Evolutionary conservation across 2,113 vertebrate species (phyloP).

Genomic region (Salvelinus sp.): DNA sequence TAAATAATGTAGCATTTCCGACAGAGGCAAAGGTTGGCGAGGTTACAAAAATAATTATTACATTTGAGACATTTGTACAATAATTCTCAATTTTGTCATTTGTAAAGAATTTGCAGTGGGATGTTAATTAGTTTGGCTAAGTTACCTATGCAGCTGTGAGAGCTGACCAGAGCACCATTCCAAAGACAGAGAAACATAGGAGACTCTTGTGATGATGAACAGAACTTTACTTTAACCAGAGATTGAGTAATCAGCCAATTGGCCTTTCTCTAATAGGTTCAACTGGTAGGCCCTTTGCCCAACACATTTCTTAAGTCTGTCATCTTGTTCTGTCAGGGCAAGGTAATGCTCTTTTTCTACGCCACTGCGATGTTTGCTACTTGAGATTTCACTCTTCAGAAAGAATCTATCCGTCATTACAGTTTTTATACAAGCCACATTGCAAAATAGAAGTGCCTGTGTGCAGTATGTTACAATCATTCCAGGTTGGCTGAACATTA

Average conservation of each 20-base stretch:
- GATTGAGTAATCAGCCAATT: conserved; percentile 47
- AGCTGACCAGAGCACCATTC: conserved; percentile 30
- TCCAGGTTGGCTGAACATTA: background rate
- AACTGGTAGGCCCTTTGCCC: conserved; percentile 27
- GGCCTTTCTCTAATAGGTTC: conserved; percentile 33
- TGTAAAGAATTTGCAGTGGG: conserved; percentile 43
- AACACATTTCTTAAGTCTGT: conserved; percentile 39
- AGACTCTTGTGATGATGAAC: conserved; percentile 52
- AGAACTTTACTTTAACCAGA: conserved; percentile 54
- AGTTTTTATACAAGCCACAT: background rate
- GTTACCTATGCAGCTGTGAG: conserved; percentile 43
- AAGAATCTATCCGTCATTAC: background rate
- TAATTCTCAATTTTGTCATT: conserved; percentile 1
- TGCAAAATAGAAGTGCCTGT: background rate
- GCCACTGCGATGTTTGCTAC: conserved; percentile 5
- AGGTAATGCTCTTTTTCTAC: conserved; percentile 35
- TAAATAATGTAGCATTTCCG: background rate
- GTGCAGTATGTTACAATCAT: no score
- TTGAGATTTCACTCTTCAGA: background rate
- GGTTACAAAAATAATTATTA: background rate
- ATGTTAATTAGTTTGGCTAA: conserved; percentile 53
- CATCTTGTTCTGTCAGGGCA: conserved; percentile 44
- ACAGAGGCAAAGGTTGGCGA: background rate
- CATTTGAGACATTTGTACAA: background rate
- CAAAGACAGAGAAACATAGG: conserved; percentile 38